These are phyloP conservation scores for Bombylius discolor DNA, from an alignment of 2,888 invertebrate species.

Conservation along the genomic window DNA sequence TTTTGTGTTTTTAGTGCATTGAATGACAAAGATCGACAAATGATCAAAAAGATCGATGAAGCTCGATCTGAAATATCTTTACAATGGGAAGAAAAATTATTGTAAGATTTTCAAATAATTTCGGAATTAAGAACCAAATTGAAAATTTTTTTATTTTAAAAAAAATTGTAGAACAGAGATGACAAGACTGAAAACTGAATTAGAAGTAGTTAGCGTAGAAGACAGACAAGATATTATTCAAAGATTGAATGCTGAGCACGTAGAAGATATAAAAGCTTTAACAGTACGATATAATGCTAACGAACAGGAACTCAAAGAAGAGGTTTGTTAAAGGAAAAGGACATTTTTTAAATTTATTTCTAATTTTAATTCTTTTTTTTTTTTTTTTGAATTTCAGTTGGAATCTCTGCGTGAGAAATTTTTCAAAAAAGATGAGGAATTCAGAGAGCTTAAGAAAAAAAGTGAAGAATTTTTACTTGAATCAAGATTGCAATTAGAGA, in stretches of 20 bases:
- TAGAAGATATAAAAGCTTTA: constrained; percentile 42
- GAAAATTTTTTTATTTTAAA: neutral
- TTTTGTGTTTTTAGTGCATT: constrained; percentile 24
- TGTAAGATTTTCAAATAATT: constrained; percentile 20
- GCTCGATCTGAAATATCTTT: constrained; percentile 43
- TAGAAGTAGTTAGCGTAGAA: constrained; percentile 47
- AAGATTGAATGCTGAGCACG: constrained; percentile 42
- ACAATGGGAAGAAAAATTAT: constrained; percentile 50
- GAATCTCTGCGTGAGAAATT: constrained; percentile 51
- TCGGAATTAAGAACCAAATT: neutral
- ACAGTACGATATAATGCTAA: constrained; percentile 44
- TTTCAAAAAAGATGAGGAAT: constrained; percentile 49
- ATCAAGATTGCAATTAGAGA: constrained; percentile 35
- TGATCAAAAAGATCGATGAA: constrained; percentile 38
- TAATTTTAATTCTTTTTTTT: neutral
- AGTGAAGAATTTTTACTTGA: constrained; percentile 53
- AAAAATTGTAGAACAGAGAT: constrained; percentile 40
- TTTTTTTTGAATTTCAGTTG: constrained; percentile 41
- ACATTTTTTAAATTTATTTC: neutral
- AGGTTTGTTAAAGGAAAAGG: constrained; percentile 30
- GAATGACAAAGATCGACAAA: constrained; percentile 38
- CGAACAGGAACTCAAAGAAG: constrained; percentile 42
- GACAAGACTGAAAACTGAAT: constrained; percentile 46
- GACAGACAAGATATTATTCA: constrained; percentile 46
- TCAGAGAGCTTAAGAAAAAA: constrained; percentile 48